A percentile compares a stretch with the other conserved stretches of the same genome.
phyloP scores from a whole-genome alignment of 1,140 invertebrate species.

The Cydia amplana region DNA sequence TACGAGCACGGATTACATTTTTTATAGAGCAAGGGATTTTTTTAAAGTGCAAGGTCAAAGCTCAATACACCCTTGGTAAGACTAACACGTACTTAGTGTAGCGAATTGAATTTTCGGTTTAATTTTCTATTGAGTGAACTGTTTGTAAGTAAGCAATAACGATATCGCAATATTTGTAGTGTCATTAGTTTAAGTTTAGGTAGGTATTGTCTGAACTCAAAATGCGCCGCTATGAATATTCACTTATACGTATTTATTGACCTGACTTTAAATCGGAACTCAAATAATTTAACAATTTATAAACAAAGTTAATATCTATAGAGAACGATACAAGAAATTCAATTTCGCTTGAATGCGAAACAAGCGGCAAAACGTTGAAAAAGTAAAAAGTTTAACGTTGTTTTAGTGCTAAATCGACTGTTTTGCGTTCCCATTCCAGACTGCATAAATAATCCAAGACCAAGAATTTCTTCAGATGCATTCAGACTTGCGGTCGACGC shows the following conservation, averaged over 20 bases:
- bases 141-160: too few relatives aligned
- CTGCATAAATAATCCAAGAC: conserved; percentile 18
- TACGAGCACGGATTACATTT: conserved; percentile 18
- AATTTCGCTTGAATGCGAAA: neutral
- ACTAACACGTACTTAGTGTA: neutral
- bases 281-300: too few relatives aligned
- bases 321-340: neutral
- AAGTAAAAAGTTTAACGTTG: neutral
- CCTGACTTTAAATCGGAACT: too few relatives aligned
- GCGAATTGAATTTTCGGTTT: neutral
- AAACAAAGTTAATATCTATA: too few relatives aligned
- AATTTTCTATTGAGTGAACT: too few relatives aligned
- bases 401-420: conserved; percentile 3
- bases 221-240: too few relatives aligned
- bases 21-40: conserved; percentile 1
- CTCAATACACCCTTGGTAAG: neutral
- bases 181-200: too few relatives aligned
- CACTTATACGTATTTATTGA: too few relatives aligned
- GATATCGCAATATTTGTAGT: too few relatives aligned
- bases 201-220: too few relatives aligned
- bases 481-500: conserved; percentile 54
- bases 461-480: conserved; percentile 9
- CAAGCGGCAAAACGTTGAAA: neutral
- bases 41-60: neutral
- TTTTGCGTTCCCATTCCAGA: conserved; percentile 6